These are phyloP conservation scores for Cettia cetti DNA, from an alignment of 2,113 vertebrate genomes.

Conservation along the genomic window DNA sequence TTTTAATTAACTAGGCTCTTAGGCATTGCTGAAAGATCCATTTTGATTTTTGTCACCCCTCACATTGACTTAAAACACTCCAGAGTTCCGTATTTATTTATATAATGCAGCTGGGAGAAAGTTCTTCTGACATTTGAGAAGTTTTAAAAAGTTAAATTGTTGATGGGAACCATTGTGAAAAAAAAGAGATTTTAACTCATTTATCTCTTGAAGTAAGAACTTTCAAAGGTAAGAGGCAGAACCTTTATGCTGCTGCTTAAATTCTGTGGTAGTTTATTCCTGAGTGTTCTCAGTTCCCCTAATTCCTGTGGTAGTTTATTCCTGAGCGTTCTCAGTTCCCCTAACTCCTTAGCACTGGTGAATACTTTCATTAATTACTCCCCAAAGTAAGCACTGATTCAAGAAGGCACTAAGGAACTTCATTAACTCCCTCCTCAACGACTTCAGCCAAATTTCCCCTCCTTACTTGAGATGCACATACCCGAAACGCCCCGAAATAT, in stretches of 20 bases:
- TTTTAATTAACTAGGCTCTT: not conserved
- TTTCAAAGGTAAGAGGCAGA: not conserved
- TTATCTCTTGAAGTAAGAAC: not conserved
- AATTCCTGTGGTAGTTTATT: not conserved
- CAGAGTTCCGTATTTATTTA: slow-evolving; percentile 2
- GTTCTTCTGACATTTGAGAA: not conserved
- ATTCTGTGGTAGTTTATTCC: not conserved
- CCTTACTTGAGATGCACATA: not conserved
- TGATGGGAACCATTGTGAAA: not conserved
- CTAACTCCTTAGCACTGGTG: not conserved
- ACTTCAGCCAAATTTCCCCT: not conserved
- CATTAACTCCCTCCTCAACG: not conserved
- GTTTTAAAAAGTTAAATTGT: not conserved
- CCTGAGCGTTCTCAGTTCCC: not conserved
- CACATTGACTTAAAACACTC: not conserved
- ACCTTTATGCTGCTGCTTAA: not conserved
- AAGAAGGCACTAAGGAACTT: not conserved
- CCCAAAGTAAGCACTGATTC: not conserved
- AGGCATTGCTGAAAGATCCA: not conserved
- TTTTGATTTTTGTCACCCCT: not conserved
- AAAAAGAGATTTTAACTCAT: not conserved
- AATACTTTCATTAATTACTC: not conserved
- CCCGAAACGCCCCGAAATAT: fast-evolving
- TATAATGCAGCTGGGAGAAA: not conserved
- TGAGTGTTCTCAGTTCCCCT: not conserved